Evolutionary conservation across 2,113 vertebrate genomes (phyloP), one percentile per base, ranked within the genome.

Genomic region (Lycaon pictus): DNA sequence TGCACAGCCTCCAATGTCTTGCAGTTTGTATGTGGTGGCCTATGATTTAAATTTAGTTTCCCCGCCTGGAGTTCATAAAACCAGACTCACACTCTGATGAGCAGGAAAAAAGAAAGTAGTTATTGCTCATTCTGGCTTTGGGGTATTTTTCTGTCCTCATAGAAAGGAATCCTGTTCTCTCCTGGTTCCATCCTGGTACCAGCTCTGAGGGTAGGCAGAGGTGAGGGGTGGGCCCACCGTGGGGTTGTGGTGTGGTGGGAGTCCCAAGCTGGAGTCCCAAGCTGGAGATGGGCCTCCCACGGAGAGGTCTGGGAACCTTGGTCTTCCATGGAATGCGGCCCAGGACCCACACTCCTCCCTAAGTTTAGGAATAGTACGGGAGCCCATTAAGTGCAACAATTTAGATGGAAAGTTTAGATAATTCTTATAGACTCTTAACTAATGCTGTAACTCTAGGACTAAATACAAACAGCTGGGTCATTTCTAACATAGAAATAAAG

Each of bases 1-100:
- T 22, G 27, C 55, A 25, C 17, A 7, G 5, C 11, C 48, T 76
- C 56, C 0, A 1, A 7, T 0, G 2, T 53, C 19, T 63, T 2
- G 4, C 13, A 69, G 35, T 60, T 53, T 22, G n/a, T 58, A 0
- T 35, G 11, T 67, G 15, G 27, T 25, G 71, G 82, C 69, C 32
- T 85, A 6, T 3, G 4, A 37, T 55, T 79, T 79, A 51, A 72
- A 20, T 58, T 67, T 32, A 72, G 11, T 22, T 62, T 35, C 51
- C 48, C 16, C 2, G 29, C 53, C 81, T 43, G 20, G n/a, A 63
- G 58, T 29, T 60, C n/a, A 11, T 19, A 53, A 22, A 80, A 72
- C 43, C 0, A 5, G 35, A 11, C 84, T 11, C 51, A 77, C 43
- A 4, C 43, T 15, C 13, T 53, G 55, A 20, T 27, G 32, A 77